Evolutionary conservation across 2,797 vertebrate genomes (phyloP), one percentile per base, ranked within the genome.

Genomic region (Tinamus major): DNA sequence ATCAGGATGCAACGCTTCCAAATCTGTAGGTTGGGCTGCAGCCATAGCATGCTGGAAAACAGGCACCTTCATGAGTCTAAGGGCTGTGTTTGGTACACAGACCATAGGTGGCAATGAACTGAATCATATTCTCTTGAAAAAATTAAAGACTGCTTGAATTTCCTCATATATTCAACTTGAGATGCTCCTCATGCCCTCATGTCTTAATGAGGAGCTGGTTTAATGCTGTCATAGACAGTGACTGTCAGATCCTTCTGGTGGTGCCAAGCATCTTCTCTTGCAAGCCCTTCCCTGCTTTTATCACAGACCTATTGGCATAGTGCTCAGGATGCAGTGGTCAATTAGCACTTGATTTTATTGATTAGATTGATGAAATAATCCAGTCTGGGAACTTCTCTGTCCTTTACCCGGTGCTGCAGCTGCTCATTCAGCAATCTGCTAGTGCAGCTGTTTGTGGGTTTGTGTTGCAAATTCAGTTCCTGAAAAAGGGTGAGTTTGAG

Each of bases 51-150:
- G 31, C 31, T 56, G 55, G 23, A 56, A 44, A 61, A 19, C 26
- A 62, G 49, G 29, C 13, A 3, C 0, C 0, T 49, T 21, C 2
- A 1, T 69, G 59, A 35, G 44, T 64, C 48, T 11, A 35, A 58
- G 31, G 21, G 37, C 31, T 68, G 11, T 39, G 42, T 77, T 85
- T 90, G 74, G 11, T 0, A 0, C 27, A 19, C 46, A 84, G 17
- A 20, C 23, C 62, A 3, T 0, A 1, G 16, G 6, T 85, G 55
- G 33, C 46, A 59, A 10, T 41, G 46, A 71, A 27, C 42, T 61
- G 70, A 46, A 19, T 87, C 33, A 8, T 64, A 12, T 37, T 65
- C 44, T 26, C 23, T 15, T 44, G 58, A 55, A 85, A 85, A 44
- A 94, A n/a, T n/a, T 53, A 27, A 53, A 58, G 21, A 56, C 70